Evolutionary conservation across 2,113 vertebrate species (phyloP).

Genomic region (Ptychochromis oligacanthus): DNA sequence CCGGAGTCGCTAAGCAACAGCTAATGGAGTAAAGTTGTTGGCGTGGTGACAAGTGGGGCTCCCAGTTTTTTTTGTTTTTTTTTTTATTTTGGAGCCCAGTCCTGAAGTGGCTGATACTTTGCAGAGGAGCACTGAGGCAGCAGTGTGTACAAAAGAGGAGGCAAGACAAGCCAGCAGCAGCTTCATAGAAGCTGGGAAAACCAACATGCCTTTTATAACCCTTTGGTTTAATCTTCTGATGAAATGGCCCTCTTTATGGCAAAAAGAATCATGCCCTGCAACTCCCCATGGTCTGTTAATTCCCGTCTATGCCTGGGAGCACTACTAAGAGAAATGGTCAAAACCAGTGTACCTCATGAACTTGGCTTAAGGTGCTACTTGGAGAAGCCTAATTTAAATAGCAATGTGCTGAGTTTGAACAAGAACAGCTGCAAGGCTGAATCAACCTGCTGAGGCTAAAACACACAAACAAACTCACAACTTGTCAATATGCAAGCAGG

Average conservation of each 20-base stretch:
- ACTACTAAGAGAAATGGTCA: slow-evolving; percentile 2
- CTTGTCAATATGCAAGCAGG: slow-evolving; percentile 67
- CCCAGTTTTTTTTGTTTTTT: slow-evolving; percentile 45
- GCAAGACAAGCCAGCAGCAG: slow-evolving; percentile 53
- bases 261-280: slow-evolving; percentile 18
- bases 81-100: slow-evolving; percentile 3
- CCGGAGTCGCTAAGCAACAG: slow-evolving; percentile 79
- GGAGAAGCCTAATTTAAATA: slow-evolving; percentile 59
- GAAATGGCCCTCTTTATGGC: slow-evolving; percentile 36
- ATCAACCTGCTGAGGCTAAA: slow-evolving; percentile 74
- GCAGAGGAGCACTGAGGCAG: slow-evolving; percentile 54
- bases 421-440: slow-evolving; percentile 77
- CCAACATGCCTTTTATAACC: slow-evolving; percentile 57
- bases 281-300: slow-evolving; percentile 2
- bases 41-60: slow-evolving; percentile 65
- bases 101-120: slow-evolving; percentile 71
- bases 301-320: slow-evolving; percentile 36
- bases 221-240: slow-evolving; percentile 44
- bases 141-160: slow-evolving; percentile 63
- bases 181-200: slow-evolving; percentile 69
- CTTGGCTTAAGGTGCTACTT: slow-evolving; percentile 52
- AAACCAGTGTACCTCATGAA: slow-evolving; percentile 27
- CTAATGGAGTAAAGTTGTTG: slow-evolving; percentile 67
- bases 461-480: slow-evolving; percentile 79
- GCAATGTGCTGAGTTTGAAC: slow-evolving; percentile 59